Evolutionary conservation across 2,888 invertebrate genomes (phyloP), one percentile per base, ranked within the genome.

Genomic region (Chrysolina haemoptera): DNA sequence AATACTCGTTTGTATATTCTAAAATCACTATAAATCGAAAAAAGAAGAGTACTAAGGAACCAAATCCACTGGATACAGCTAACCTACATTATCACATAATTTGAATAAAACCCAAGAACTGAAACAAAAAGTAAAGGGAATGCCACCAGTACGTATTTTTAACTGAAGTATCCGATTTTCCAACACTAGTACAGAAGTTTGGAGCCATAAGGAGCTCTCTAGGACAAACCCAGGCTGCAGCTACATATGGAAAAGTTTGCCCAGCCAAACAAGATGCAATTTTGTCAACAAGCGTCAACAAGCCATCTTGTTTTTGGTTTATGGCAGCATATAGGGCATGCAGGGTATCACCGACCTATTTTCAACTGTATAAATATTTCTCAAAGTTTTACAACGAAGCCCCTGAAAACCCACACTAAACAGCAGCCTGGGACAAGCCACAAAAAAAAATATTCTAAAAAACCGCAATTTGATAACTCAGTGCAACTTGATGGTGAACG

Each of bases 401-500:
- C 43, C 14, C 43, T 2, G 11, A 43, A 43, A 43, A 43, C 5
- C 43, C 43, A 14, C 43, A 8, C 14, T 0, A 14, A 43, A 5
- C 43, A 43, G 43, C 43, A 43, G 43, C 43, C 43, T 12, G 27
- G 27, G 4, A 35, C 43, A 4, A 43, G 43, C 14, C 5, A 43
- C 11, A 43, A 14, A 43, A 12, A 12, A 12, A 1, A 43, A 11
- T 10, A n/a, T 18, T 1, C 12, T 18, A 11, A 9, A 20, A 53
- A 53, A 4, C 18, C 12, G 0, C 53, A 12, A 53, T 8, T 35
- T 35, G 8, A 35, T 8, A 4, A 35, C 53, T 69, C 65, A 76
- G 69, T 71, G 59, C 62, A 77, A 75, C 71, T 81, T 83, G 76
- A 88, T 85, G 20, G 81, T 85, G 79, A 88, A 98, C 80, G 94